phyloP scores from a whole-genome alignment of 2,797 vertebrate species.

The Carapus acus region DNA sequence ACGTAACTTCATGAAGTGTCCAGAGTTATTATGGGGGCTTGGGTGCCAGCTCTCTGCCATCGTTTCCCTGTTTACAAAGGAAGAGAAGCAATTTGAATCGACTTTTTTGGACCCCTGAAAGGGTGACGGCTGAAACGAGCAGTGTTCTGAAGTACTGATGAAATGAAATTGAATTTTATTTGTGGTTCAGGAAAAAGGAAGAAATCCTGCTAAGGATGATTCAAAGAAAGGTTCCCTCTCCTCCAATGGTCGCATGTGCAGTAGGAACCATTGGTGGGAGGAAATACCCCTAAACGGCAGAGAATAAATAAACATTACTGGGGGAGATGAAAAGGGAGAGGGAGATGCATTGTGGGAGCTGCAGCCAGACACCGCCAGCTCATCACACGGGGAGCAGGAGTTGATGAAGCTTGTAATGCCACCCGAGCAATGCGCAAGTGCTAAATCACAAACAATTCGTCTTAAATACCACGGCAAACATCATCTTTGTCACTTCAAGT shows the following conservation, averaged over 20 bases:
- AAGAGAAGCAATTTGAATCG: conserved; percentile 23
- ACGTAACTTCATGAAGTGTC: neutral
- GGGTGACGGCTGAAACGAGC: conserved; percentile 7
- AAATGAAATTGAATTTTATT: no score
- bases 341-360: conserved; percentile 32
- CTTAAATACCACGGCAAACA: conserved; percentile 28
- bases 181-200: no score
- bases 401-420: conserved; percentile 61
- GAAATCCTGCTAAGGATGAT: no score
- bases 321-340: no score
- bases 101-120: conserved; percentile 27
- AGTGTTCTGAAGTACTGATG: no score
- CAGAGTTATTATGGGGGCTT: neutral
- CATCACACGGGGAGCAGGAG: conserved; percentile 47
- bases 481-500: neutral
- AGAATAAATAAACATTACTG: no score
- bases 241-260: no score
- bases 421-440: conserved; percentile 47
- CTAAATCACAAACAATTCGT: conserved; percentile 48
- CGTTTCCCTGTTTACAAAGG: neutral
- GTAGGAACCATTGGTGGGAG: no score
- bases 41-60: no score
- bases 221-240: no score
- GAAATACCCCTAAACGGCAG: no score
- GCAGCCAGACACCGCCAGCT: conserved; percentile 40